Evolutionary conservation across 2,888 invertebrate genomes (phyloP), one percentile per base, ranked within the genome.

Genomic region (Synanthedon andrenaeformis): DNA sequence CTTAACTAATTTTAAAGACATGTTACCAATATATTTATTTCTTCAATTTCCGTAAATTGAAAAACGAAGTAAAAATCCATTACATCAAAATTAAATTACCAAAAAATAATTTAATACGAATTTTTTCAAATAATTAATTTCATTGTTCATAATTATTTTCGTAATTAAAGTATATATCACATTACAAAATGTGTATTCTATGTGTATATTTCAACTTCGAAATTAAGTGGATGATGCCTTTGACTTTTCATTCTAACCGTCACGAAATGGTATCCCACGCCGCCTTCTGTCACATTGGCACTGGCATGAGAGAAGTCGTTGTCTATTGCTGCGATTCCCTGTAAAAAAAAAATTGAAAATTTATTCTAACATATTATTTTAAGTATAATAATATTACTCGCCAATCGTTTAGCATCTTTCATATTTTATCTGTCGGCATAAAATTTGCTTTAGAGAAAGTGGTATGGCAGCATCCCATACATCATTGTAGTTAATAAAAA

Each of bases 221-320:
- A 86, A 64, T 87, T 87, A 14, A 87, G 64, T 0, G 86, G 87
- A 53, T 87, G 85, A 56, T 82, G 82, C 51, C 86, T 72, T 55
- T 87, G 86, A 50, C 86, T 81, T 61, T 87, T 87, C 87, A 87
- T 86, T 54, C 87, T 70, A 17, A 87, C 74, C 49, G 85, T 85
- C 56, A 83, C 85, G 56, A 76, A 61, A 11, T 73, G 70, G 58
- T 55, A 74, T 1, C 87, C 87, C 0, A 86, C 83, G 3, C 86
- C 86, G 2, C 87, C 86, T 0, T 76, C 76, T 0, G 86, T 86
- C 51, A 87, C 73, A 58, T 86, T 86, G 45, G 87, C 86, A 58
- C 77, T 85, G 54, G 86, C 87, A 55, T 83, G 83, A 1, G 86
- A 87, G 61, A 84, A 87, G 58, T 87, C 83, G 53, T 82, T 86